phyloP scores from a whole-genome alignment of 35 echinoderm and acorn worm species.

The Stichopus chloronotus region DNA sequence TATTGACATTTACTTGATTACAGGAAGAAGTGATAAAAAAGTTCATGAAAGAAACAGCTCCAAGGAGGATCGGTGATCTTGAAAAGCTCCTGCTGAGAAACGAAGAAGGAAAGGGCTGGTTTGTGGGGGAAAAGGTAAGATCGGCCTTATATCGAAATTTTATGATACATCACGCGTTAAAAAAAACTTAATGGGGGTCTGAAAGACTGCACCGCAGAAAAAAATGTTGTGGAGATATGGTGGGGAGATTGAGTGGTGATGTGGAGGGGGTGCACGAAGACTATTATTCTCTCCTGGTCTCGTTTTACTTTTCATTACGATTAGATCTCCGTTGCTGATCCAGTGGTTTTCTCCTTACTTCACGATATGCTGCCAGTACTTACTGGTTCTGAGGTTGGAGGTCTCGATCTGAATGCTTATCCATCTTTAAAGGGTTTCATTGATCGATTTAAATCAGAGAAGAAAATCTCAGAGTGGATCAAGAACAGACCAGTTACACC shows the following conservation, averaged over 20 bases:
- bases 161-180: too few species aligned
- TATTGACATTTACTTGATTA: too few species aligned
- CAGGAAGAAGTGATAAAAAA: background rate
- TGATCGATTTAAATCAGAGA: background rate
- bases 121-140: slow-evolving; percentile 17
- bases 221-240: too few species aligned
- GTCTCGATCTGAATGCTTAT: background rate
- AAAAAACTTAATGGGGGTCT: too few species aligned
- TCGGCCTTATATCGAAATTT: too few species aligned
- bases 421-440: background rate
- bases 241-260: too few species aligned
- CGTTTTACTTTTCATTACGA: too few species aligned
- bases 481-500: background rate
- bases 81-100: background rate
- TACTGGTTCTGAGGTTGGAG: background rate
- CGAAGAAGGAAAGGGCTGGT: slow-evolving; percentile 20
- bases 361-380: background rate
- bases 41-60: background rate
- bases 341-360: background rate
- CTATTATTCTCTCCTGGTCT: too few species aligned
- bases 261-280: too few species aligned
- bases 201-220: too few species aligned
- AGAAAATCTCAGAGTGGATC: slow-evolving; percentile 16
- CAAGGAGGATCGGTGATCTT: background rate
- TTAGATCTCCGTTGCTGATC: background rate